Evolutionary conservation across 2,797 vertebrate genomes (phyloP).

Genomic region (Lutjanus campechanus): DNA sequence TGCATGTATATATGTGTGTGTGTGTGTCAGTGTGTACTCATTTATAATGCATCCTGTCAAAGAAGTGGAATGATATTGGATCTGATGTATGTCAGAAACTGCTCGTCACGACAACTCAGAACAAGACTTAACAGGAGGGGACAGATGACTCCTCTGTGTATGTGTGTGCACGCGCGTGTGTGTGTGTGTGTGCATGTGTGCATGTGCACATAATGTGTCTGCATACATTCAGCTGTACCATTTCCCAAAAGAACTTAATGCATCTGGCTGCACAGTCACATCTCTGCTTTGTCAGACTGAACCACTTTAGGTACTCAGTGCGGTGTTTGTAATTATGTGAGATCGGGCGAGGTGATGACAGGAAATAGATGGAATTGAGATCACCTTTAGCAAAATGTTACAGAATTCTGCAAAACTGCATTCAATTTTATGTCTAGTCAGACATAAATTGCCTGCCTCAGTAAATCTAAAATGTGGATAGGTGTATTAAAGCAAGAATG

Average conservation of each 20-base stretch:
- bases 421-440: constrained; percentile 49
- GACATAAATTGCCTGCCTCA: constrained; percentile 52
- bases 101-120: constrained; percentile 72
- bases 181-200: not conserved
- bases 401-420: constrained; percentile 44
- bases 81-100: constrained; percentile 79
- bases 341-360: constrained; percentile 43
- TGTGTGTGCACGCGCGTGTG: constrained; percentile 10
- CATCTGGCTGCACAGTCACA: constrained; percentile 10
- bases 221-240: constrained; percentile 8
- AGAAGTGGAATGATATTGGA: constrained; percentile 79
- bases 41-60: constrained; percentile 82
- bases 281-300: constrained; percentile 50
- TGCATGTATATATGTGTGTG: constrained; percentile 32
- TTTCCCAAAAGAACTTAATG: constrained; percentile 44
- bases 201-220: not conserved
- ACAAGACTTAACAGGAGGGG: constrained; percentile 65
- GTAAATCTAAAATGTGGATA: constrained; percentile 51
- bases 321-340: constrained; percentile 47
- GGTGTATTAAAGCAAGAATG: constrained; percentile 24
- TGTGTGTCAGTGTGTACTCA: constrained; percentile 59
- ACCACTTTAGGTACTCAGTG: constrained; percentile 36
- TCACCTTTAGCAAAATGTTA: constrained; percentile 52
- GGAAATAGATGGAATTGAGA: constrained; percentile 41
- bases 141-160: constrained; percentile 49